These are phyloP conservation scores for Actenoides hombroni DNA, from an alignment of 2,113 vertebrate genomes.

Conservation along the genomic window DNA sequence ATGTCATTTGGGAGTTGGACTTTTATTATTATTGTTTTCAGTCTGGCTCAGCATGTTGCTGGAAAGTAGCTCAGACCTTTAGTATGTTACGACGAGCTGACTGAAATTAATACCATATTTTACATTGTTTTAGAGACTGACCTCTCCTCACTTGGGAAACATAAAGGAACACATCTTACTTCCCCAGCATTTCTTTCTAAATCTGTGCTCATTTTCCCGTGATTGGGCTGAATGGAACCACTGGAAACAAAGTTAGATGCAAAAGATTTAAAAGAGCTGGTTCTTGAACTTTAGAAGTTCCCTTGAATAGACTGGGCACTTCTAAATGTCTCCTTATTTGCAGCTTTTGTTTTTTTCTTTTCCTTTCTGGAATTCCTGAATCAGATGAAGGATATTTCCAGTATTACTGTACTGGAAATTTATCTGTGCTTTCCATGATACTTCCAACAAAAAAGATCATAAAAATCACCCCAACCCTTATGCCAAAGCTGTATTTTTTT, in stretches of 20 bases:
- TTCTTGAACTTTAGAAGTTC: conserved; percentile 17
- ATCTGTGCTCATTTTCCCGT: not conserved
- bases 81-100: not conserved
- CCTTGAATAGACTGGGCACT: not conserved
- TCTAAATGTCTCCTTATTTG: conserved; percentile 16
- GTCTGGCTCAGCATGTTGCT: not conserved
- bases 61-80: conserved; percentile 36
- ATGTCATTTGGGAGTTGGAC: not conserved
- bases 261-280: not conserved
- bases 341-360: not conserved
- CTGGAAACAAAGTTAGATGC: not conserved
- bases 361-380: not conserved
- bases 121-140: conserved; percentile 36
- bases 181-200: not conserved
- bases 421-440: not conserved
- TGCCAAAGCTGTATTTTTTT: not conserved
- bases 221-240: not conserved
- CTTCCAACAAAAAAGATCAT: not conserved
- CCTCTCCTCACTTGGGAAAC: conserved; percentile 16
- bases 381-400: not conserved
- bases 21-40: conserved; percentile 13
- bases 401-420: not conserved
- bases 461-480: not conserved
- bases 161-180: conserved; percentile 24
- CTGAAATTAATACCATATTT: conserved; percentile 51